phyloP scores from a whole-genome alignment of 2,113 vertebrate genomes.

The Capreolus pygargus region DNA sequence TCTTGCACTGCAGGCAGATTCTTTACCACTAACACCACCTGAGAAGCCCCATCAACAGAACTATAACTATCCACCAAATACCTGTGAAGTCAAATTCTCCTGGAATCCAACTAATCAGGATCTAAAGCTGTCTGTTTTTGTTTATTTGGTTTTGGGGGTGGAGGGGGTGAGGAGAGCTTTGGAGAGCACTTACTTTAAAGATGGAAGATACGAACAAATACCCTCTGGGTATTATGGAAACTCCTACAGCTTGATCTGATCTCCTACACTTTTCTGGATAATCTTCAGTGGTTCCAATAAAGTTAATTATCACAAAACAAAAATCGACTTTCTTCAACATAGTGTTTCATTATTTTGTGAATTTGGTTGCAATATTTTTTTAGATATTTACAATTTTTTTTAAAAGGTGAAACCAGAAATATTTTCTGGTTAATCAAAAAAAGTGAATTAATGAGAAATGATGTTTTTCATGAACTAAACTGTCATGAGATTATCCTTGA shows the following conservation, averaged over 20 bases:
- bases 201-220: neutral
- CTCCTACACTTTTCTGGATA: neutral
- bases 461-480: neutral
- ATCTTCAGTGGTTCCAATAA: neutral
- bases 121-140: neutral
- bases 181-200: neutral
- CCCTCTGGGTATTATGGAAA: neutral
- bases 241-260: neutral
- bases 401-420: neutral
- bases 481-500: neutral
- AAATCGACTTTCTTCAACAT: neutral
- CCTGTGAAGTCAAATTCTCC: neutral
- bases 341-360: neutral
- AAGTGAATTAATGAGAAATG: neutral
- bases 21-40: neutral
- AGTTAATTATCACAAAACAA: neutral
- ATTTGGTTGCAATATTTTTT: neutral
- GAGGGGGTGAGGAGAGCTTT: fast-evolving
- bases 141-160: neutral
- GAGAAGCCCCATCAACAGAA: neutral
- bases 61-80: neutral
- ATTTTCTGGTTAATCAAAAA: neutral
- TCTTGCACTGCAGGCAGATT: neutral
- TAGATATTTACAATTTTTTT: neutral
- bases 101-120: neutral